Conservation (phyloP, 2,797 vertebrate genomes). For the Triplophysa bombifrons region DNA sequence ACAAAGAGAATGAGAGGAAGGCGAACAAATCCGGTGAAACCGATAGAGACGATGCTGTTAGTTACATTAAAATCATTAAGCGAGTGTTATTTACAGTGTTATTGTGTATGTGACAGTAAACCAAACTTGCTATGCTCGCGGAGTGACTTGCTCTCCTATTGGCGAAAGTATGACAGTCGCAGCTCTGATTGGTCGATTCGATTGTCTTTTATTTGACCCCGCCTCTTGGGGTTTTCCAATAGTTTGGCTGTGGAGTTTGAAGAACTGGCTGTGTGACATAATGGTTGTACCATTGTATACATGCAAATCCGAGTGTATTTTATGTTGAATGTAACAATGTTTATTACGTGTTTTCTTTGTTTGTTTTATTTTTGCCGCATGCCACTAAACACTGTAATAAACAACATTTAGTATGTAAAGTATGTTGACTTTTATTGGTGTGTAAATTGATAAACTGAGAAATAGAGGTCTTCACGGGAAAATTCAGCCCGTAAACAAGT, state of each 20-base stretch:
- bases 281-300: not conserved
- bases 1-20: not conserved
- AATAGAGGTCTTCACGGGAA: too few relatives aligned
- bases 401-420: not conserved
- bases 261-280: conserved; percentile 19
- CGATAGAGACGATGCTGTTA: not conserved
- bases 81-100: conserved; percentile 47
- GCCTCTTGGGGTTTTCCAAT: conserved; percentile 76
- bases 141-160: conserved; percentile 31
- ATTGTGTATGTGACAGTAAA: conserved; percentile 18
- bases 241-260: conserved; percentile 68
- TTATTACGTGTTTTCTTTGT: not conserved
- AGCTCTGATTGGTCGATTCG: conserved; percentile 64
- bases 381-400: not conserved
- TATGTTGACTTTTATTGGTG: not conserved
- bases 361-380: conserved; percentile 8
- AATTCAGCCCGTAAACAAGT: too few relatives aligned
- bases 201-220: conserved; percentile 51
- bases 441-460: not conserved
- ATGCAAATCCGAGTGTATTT: not conserved
- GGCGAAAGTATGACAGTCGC: not conserved
- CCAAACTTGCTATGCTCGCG: not conserved
- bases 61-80: conserved; percentile 10
- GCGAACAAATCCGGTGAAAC: not conserved
- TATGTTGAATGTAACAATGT: not conserved